Percentiles rank a stretch among this genome's conserved stretches.
Conservation (phyloP, 2,888 invertebrate species). For the Nomada goodeniana region DNA sequence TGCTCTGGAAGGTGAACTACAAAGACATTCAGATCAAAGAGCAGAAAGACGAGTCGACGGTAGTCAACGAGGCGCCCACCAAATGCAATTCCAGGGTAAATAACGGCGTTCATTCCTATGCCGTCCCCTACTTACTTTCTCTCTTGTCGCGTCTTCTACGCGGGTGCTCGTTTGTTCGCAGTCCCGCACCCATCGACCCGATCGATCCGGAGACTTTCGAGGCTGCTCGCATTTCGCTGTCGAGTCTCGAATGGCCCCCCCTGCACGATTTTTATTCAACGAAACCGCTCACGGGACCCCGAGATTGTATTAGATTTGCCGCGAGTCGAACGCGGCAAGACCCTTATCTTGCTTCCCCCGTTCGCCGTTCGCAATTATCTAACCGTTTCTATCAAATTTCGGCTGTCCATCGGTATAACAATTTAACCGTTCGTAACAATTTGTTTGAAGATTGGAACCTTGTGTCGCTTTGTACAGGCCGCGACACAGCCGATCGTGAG, state of each 20-base stretch:
- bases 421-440: not conserved
- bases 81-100: conserved; percentile 76
- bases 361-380: not conserved
- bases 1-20: conserved; percentile 97
- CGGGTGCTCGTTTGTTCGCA: not conserved
- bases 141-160: not conserved
- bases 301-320: too few relatives aligned
- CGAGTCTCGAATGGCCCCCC: conserved; percentile 2
- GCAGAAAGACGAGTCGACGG: conserved; percentile 84
- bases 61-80: conserved; percentile 65
- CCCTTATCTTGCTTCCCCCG: not conserved
- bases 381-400: not conserved
- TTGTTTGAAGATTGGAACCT: too few relatives aligned
- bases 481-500: conserved; percentile 85
- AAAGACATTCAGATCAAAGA: conserved; percentile 93
- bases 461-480: conserved; percentile 38
- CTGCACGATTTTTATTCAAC: not conserved
- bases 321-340: too few relatives aligned
- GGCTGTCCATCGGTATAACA: too few relatives aligned
- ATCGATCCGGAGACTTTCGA: conserved; percentile 7
- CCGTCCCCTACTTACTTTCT: not conserved
- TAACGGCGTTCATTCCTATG: not conserved
- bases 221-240: not conserved
- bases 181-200: conserved; percentile 9
- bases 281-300: not conserved